Percentiles rank a stretch among this genome's conserved stretches.
Evolutionary conservation across 2,113 vertebrate genomes (phyloP).

Genomic region (Semicossyphus pulcher): DNA sequence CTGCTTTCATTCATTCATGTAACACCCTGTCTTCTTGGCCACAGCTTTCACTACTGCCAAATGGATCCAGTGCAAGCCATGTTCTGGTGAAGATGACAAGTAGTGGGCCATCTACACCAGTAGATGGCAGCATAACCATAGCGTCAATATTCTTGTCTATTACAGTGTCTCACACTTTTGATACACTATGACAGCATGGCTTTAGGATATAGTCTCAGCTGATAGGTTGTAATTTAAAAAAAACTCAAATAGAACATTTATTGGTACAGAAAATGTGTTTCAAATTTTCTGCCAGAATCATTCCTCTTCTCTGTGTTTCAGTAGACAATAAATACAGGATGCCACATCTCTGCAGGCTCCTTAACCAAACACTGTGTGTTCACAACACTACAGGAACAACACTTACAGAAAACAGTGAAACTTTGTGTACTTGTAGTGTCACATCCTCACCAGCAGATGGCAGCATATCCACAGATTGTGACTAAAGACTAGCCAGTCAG

Average conservation of each 20-base stretch:
- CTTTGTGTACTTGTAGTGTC: not conserved
- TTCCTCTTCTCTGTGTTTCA: too few relatives aligned
- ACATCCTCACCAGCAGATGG: conserved; percentile 43
- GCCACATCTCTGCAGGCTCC: not conserved
- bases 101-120: not conserved
- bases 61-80: not conserved
- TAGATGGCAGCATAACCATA: conserved; percentile 7
- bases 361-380: too few relatives aligned
- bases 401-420: not conserved
- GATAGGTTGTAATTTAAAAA: too few relatives aligned
- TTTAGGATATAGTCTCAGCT: too few relatives aligned
- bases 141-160: not conserved
- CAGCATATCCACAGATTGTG: conserved; percentile 2
- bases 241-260: too few relatives aligned
- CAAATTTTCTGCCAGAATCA: too few relatives aligned
- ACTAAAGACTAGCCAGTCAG: not conserved
- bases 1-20: too few relatives aligned
- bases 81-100: not conserved
- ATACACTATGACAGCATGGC: too few relatives aligned
- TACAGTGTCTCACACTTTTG: too few relatives aligned
- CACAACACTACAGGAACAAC: not conserved
- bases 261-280: too few relatives aligned
- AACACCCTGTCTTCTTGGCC: too few relatives aligned
- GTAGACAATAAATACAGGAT: not conserved
- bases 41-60: not conserved